Percentiles rank a stretch among this genome's conserved stretches.
Conservation (phyloP, 2,113 vertebrate species). For the Brienomyrus brachyistius region DNA sequence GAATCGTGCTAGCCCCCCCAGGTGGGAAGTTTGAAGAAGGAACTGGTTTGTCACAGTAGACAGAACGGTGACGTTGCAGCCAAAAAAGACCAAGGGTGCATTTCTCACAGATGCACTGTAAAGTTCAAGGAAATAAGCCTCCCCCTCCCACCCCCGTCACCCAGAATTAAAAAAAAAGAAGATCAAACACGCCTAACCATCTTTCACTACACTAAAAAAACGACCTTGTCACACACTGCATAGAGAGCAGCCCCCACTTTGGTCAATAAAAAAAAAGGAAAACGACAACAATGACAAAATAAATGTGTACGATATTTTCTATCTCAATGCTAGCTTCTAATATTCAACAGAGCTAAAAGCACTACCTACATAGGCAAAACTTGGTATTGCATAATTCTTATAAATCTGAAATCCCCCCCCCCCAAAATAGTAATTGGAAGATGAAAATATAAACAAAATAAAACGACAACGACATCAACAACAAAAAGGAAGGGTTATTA, state of each 20-base stretch:
- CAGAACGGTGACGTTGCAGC: slow-evolving; percentile 94
- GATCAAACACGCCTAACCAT: slow-evolving; percentile 71
- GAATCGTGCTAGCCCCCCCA: slow-evolving; percentile 78
- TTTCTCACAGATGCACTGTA: slow-evolving; percentile 76
- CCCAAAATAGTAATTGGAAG: slow-evolving; percentile 96
- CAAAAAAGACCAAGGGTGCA: slow-evolving; percentile 72
- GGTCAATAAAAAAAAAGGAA: slow-evolving; percentile 72
- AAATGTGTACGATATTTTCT: slow-evolving; percentile 71
- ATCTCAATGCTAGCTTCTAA: slow-evolving; percentile 98
- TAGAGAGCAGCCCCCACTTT: slow-evolving; percentile 99
- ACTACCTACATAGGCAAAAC: slow-evolving; percentile 99
- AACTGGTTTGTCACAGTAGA: slow-evolving; percentile 80
- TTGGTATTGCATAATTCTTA: slow-evolving; percentile 99
- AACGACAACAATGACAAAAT: slow-evolving; percentile 82
- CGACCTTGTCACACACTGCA: slow-evolving; percentile 95
- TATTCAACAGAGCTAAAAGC: slow-evolving; percentile 99
- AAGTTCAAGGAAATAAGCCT: slow-evolving; percentile 68
- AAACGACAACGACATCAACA: slow-evolving; percentile 68
- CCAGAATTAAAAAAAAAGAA: slow-evolving; percentile 67
- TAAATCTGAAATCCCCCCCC: slow-evolving; percentile 86
- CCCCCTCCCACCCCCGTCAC: slow-evolving; percentile 56
- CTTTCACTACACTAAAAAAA: slow-evolving; percentile 76
- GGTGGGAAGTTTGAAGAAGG: slow-evolving; percentile 71
- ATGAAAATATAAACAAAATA: slow-evolving; percentile 78
- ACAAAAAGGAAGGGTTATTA: slow-evolving; percentile 72